Evolutionary conservation across 2,797 vertebrate genomes (phyloP).

Genomic region (Rhodeus uyekii): DNA sequence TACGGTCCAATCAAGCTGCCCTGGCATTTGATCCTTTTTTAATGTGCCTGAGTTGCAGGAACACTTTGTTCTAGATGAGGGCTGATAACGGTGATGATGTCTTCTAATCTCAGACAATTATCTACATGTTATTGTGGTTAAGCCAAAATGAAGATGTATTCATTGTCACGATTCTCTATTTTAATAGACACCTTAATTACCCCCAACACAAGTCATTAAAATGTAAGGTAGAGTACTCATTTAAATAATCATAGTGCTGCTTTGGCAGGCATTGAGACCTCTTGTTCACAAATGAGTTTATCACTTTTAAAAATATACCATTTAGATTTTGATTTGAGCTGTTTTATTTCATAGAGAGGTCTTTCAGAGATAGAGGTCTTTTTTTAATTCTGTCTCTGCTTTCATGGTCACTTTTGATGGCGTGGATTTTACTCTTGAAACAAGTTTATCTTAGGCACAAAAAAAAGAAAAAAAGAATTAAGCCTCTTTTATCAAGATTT

Average conservation of each 20-base stretch:
- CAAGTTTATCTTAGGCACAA: neutral
- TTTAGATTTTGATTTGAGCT: slow-evolving; percentile 22
- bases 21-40: slow-evolving; percentile 35
- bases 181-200: slow-evolving; percentile 49
- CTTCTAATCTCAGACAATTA: slow-evolving; percentile 48
- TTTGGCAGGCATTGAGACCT: slow-evolving; percentile 72
- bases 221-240: slow-evolving; percentile 46
- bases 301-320: slow-evolving; percentile 75
- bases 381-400: neutral
- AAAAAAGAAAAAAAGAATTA: too few relatives aligned
- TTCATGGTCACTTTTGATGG: slow-evolving; percentile 12
- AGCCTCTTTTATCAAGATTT: too few relatives aligned
- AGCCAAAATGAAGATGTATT: slow-evolving; percentile 43
- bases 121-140: slow-evolving; percentile 46
- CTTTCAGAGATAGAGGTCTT: slow-evolving; percentile 7
- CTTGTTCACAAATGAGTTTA: slow-evolving; percentile 22
- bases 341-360: neutral
- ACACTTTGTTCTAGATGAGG: slow-evolving; percentile 39
- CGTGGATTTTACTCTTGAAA: slow-evolving; percentile 1
- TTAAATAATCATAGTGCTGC: slow-evolving; percentile 60
- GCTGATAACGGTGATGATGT: slow-evolving; percentile 40
- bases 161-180: slow-evolving; percentile 39
- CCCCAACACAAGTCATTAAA: slow-evolving; percentile 49
- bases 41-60: slow-evolving; percentile 18
- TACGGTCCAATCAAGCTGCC: slow-evolving; percentile 34